These are phyloP conservation scores for Salmo trutta DNA, from an alignment of 2,797 vertebrate genomes.

Conservation along the genomic window DNA sequence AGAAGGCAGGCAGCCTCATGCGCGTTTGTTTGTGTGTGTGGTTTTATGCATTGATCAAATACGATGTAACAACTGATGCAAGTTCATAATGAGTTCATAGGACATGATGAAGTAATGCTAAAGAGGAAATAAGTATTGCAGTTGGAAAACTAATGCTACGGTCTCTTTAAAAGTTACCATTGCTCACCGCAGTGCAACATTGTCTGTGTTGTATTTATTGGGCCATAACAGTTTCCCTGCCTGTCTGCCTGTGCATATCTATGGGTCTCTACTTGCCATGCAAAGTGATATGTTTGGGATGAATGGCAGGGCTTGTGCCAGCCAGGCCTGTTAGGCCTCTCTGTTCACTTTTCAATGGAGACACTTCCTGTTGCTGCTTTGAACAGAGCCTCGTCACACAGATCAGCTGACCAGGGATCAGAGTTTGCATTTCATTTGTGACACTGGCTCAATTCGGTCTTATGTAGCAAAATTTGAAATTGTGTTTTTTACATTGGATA, in stretches of 20 bases:
- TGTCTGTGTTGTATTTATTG: not conserved
- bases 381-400: constrained; percentile 37
- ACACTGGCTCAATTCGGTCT: too few species aligned
- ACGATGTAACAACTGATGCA: not conserved
- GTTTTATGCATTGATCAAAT: not conserved
- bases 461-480: too few species aligned
- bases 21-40: not conserved
- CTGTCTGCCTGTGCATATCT: not conserved
- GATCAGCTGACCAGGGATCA: constrained; percentile 20
- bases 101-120: not conserved
- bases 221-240: not conserved
- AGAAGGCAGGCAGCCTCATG: too few species aligned
- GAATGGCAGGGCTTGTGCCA: constrained; percentile 3
- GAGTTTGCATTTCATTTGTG: constrained; percentile 16
- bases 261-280: not conserved
- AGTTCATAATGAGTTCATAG: not conserved
- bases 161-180: not conserved
- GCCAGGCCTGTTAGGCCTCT: constrained; percentile 29
- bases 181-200: not conserved
- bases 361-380: constrained; percentile 44
- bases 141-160: not conserved
- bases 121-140: not conserved
- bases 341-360: constrained; percentile 39
- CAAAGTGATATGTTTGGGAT: not conserved
- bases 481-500: too few species aligned